Evolutionary conservation across 2,888 invertebrate genomes (phyloP), one percentile per base, ranked within the genome.

Genomic region (Lampropteryx suffumata): DNA sequence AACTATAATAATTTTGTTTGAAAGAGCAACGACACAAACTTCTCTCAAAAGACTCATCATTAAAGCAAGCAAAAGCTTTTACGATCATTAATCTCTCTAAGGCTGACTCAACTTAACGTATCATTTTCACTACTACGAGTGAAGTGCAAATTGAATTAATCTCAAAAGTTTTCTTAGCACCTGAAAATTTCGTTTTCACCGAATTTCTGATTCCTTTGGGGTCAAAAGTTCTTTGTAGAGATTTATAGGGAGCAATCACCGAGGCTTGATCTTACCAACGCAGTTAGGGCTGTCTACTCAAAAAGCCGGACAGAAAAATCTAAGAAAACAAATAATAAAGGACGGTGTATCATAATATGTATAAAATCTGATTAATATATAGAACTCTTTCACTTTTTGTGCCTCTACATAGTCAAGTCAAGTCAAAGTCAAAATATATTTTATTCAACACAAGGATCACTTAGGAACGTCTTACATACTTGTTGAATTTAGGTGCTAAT

Each of bases 121-220:
- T 44, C 33, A 47, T 39, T 48, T 37, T 30, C 39, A 36, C 35
- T 43, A 30, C 34, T n/a, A 5, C 26, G 24, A 33, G 12, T 32
- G 39, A 40, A 36, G 40, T 42, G 55, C 45, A 50, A 58, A 56
- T 54, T 48, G 45, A 58, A 55, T 50, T 51, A 51, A 55, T 50
- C 37, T 8, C 10, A 28, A 45, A 55, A 57, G 46, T 54, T 52
- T 55, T 46, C 14, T 32, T 41, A 53, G 45, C 32, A 47, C 46
- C 49, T 47, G 41, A 30, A 49, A 50, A 35, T 57, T 39, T 24
- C 24, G 40, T 51, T 51, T 57, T 50, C 47, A 43, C 27, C 37
- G 13, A 40, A 35, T 14, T 34, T 13, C 33, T 39, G 33, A 43
- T 44, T 44, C 51, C 32, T 46, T 33, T 21, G 33, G 28, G 47